Evolutionary conservation across 2,113 vertebrate species (phyloP).

Genomic region (Onychorhynchus coronatus): DNA sequence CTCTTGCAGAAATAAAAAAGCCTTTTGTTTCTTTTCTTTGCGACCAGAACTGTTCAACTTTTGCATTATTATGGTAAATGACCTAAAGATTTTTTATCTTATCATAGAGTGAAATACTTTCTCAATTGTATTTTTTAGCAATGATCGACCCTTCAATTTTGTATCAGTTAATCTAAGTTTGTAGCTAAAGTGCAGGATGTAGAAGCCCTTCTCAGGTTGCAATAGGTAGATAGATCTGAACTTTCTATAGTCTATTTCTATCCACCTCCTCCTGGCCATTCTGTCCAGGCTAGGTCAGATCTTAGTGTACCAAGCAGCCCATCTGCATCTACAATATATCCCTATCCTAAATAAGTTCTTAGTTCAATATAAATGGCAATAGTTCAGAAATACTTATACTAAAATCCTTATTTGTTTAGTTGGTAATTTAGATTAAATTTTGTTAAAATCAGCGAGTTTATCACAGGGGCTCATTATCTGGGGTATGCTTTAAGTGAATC

Average conservation of each 20-base stretch:
- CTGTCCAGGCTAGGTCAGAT: not conserved
- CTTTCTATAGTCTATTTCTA: too few relatives aligned
- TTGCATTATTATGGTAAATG: not conserved
- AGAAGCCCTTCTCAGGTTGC: not conserved
- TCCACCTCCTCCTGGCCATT: not conserved
- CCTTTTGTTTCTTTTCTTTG: not conserved
- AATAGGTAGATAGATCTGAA: not conserved
- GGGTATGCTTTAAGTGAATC: not conserved
- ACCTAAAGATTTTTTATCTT: not conserved
- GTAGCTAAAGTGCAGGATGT: not conserved
- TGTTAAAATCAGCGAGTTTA: not conserved
- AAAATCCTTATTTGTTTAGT: not conserved
- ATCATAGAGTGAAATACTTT: not conserved
- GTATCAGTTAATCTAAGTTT: not conserved
- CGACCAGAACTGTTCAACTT: not conserved
- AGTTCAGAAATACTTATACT: not conserved
- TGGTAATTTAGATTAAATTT: not conserved
- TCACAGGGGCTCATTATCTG: not conserved
- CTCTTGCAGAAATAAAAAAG: not conserved
- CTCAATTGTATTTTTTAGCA: not conserved
- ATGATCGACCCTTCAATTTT: not conserved
- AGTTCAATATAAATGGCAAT: not conserved
- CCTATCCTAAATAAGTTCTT: not conserved
- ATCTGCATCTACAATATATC: not conserved
- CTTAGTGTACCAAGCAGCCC: not conserved